These are phyloP conservation scores for Rhagium mordax DNA, from an alignment of 2,888 invertebrate species.

Conservation along the genomic window DNA sequence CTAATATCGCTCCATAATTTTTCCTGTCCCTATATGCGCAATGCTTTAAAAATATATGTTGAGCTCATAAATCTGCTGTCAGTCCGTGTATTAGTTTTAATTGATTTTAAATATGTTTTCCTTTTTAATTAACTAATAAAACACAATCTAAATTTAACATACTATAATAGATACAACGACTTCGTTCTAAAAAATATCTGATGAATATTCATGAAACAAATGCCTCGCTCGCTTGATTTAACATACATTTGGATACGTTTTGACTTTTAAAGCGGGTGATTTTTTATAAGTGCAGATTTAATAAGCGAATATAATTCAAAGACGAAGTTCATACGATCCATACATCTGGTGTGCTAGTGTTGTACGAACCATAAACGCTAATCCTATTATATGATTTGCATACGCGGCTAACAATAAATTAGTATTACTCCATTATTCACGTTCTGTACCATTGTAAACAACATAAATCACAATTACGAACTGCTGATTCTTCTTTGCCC, in stretches of 20 bases:
- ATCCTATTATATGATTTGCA: conserved; percentile 69
- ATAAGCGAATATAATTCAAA: conserved; percentile 52
- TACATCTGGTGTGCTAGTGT: conserved; percentile 53
- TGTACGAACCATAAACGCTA: conserved; percentile 61
- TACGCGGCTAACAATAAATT: conserved; percentile 67
- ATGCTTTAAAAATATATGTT: background rate
- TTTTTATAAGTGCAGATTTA: conserved; percentile 35
- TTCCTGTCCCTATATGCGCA: background rate
- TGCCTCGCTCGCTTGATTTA: conserved; percentile 13
- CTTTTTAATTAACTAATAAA: conserved; percentile 9
- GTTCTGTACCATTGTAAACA: conserved; percentile 63
- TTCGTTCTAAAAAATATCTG: conserved; percentile 2
- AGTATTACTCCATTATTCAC: conserved; percentile 68
- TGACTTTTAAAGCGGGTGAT: conserved; percentile 28
- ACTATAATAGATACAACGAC: conserved; percentile 11
- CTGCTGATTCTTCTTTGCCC: conserved; percentile 58
- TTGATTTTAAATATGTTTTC: conserved; percentile 6
- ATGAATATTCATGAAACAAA: conserved; percentile 32
- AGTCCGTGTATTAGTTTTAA: conserved; percentile 3
- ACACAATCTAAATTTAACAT: conserved; percentile 9
- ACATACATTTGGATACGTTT: conserved; percentile 30
- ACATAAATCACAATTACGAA: conserved; percentile 67
- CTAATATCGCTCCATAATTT: background rate
- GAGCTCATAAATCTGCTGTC: background rate
- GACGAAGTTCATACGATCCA: conserved; percentile 36